Evolutionary conservation across 2,888 invertebrate species (phyloP), one percentile per base, ranked within the genome.

Genomic region (Lampropteryx suffumata): DNA sequence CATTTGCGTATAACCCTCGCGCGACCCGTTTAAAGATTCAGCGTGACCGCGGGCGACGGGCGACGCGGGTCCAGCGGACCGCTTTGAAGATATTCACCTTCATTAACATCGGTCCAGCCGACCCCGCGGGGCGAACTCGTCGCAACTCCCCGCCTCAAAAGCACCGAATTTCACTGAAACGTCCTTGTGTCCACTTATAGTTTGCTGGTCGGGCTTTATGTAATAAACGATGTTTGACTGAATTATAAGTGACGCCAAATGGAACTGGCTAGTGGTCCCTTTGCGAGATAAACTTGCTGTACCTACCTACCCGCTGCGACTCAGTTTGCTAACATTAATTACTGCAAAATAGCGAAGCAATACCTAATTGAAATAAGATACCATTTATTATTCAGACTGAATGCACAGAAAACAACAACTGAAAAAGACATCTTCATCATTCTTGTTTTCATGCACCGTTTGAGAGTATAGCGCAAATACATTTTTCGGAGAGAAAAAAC

Each of bases 31-130:
- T 86, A 86, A 88, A 88, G 84, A 88, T 88, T 87, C 84, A 87
- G 71, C 70, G 75, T 64, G 69, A 76, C 82, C 82, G 81, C 81
- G 79, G 82, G 84, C 81, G 69, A 66, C 67, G 64, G 67, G 60
- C 64, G 60, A 64, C 69, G 69, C 67, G 71, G 78, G 79, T 70
- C 73, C 67, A 66, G 62, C 70, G 67, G 79, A 75, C 80, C 84
- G 80, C 88, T 85, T 86, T 85, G 86, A 85, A 86, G 84, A 83
- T 84, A 81, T 79, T 80, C 81, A 79, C 85, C 84, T 87, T 88
- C 88, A 86, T 88, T 89, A 89, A 82, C 79, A 75, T 73, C 76
- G 75, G 78, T 73, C 76, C 71, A 66, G 64, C 62, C 65, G 79
- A 74, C 83, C 84, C 75, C 82, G 73, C 76, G 76, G 84, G 80